Base-by-base conservation (phyloP, 2,888 invertebrate genomes). In the Panopea generosa region DNA sequence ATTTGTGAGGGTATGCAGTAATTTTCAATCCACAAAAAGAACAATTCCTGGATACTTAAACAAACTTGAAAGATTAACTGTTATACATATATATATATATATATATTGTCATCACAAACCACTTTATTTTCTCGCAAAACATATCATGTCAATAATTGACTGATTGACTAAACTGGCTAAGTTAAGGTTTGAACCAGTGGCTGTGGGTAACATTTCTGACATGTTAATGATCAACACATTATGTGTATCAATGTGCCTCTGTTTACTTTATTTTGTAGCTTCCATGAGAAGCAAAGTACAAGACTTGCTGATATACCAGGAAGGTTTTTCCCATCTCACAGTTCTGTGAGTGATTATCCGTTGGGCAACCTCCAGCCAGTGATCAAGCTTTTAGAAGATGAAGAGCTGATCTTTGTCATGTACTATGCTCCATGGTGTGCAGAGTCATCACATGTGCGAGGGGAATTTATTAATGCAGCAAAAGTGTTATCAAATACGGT, bases 351-450 rank as follows among this genome's bases (percentile, higher is more conserved):
- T 61, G 97, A 97, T 92, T 96, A 95, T 94, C 96, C 96, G 84
- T 94, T 94, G 86, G 97, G 97, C 1, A 95, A 96, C 86, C 93
- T 97, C 53, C 94, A 94, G 56, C 94, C 94, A 82, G 95, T 96
- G 29, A 93, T 95, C 16, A 93, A 94, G 16, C 92, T 94, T 71
- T 94, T 96, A 0, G 93, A 95, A 4, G 93, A 94, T 70, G 95
- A 95, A 2, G 97, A 97, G 92, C 93, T 97, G 4, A 95, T 97
- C 43, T 95, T 98, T 93, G 95, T 98, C 26, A 97, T 98, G 95
- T 98, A 97, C 92, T 98, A 98, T 93, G 98, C 98, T 9, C 97
- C 98, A 0, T 98, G 98, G 98, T 97, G 97, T 94, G 96, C 97
- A 0, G 96, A 97, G 90, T 96, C 96, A 85, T 96, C 96, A 90